These are phyloP conservation scores for Tethya wilhelma DNA, from an alignment of 37 sponge, comb jelly and placozoan species.

Conservation along the genomic window DNA sequence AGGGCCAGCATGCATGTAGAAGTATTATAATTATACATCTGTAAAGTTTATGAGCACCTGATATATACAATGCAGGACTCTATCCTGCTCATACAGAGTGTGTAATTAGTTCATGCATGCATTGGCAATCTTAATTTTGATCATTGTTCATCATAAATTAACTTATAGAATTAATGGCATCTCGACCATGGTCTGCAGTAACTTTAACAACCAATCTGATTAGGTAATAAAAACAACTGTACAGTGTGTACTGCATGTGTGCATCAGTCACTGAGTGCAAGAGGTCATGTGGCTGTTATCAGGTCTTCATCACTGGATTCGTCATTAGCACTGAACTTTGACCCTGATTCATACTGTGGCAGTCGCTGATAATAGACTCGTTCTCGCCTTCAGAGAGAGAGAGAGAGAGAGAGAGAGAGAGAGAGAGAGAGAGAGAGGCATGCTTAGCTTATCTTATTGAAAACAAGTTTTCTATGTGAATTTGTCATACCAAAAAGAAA, in stretches of 20 bases:
- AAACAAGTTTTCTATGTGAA: too few species aligned
- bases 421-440: too few species aligned
- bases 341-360: constrained; percentile 7
- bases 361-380: constrained; percentile 42
- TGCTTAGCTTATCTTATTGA: too few species aligned
- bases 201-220: too few species aligned
- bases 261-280: neutral
- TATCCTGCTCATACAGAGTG: too few species aligned
- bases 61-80: neutral
- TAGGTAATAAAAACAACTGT: neutral
- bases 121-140: too few species aligned
- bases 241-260: neutral
- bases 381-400: constrained; percentile 34
- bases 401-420: neutral
- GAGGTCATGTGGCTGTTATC: constrained; percentile 11
- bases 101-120: too few species aligned
- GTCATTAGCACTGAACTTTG: constrained; percentile 9
- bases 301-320: constrained; percentile 48
- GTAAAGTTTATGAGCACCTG: neutral
- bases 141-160: too few species aligned
- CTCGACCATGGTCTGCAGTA: too few species aligned
- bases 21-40: neutral
- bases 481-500: too few species aligned
- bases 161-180: too few species aligned
- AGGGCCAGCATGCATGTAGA: too few species aligned